These are phyloP conservation scores for Callaeas wilsoni DNA, from an alignment of 2,113 vertebrate species.

Conservation along the genomic window DNA sequence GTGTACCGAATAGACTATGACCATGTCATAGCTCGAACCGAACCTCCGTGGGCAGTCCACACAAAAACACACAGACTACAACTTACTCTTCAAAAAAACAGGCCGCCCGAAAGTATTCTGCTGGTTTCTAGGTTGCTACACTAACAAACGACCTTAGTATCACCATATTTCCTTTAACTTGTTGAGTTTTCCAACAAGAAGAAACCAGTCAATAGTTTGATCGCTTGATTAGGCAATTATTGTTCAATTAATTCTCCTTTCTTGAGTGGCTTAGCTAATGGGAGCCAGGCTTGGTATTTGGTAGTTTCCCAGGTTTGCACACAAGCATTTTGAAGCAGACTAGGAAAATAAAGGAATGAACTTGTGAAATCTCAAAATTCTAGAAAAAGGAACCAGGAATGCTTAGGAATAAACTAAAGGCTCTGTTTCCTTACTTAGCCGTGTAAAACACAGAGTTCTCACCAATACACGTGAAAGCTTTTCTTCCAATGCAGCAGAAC, in stretches of 20 bases:
- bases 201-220: neutral
- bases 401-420: neutral
- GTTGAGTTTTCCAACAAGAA: neutral
- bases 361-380: rapidly evolving
- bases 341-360: neutral
- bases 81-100: neutral
- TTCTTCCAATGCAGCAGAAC: rapidly evolving
- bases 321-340: neutral
- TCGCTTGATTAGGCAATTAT: neutral
- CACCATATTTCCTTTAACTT: neutral
- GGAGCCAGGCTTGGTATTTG: neutral
- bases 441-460: neutral
- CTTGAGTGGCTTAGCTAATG: neutral
- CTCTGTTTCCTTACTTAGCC: neutral
- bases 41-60: neutral
- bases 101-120: neutral
- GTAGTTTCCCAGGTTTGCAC: neutral
- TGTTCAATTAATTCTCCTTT: neutral
- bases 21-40: neutral
- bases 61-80: rapidly evolving
- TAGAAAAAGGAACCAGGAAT: rapidly evolving
- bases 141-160: neutral
- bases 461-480: rapidly evolving
- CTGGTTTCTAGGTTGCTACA: neutral
- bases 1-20: rapidly evolving